Conservation (phyloP, 1,140 invertebrate genomes). For the Rhysida immarginata region DNA sequence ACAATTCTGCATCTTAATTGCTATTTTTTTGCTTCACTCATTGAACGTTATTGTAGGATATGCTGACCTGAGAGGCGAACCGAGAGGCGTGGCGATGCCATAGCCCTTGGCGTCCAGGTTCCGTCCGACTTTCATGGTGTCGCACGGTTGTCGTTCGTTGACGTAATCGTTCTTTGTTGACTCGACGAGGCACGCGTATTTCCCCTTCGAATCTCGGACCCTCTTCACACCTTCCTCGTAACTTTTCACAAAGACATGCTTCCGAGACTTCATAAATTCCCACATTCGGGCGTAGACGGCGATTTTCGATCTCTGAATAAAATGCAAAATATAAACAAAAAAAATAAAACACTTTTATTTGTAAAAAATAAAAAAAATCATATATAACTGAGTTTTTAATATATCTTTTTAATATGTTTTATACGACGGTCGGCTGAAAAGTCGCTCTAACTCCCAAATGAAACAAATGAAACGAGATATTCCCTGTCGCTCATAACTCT, state of each 20-base stretch:
- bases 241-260: conserved; percentile 61
- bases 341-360: no score
- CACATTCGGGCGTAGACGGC: conserved; percentile 85
- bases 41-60: background rate
- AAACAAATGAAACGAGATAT: no score
- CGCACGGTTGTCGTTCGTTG: conserved; percentile 81
- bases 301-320: conserved; percentile 66
- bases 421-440: no score
- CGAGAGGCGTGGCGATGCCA: conserved; percentile 78
- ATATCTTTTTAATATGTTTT: no score
- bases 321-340: conserved; percentile 13
- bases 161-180: conserved; percentile 88
- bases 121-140: conserved; percentile 86
- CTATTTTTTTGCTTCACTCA: background rate
- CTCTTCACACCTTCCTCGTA: conserved; percentile 71
- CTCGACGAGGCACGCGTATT: conserved; percentile 89
- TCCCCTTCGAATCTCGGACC: conserved; percentile 64
- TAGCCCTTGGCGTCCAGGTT: conserved; percentile 88
- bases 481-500: no score
- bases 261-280: conserved; percentile 75
- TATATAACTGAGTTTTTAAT: no score
- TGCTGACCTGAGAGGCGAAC: conserved; percentile 81
- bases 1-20: no score
- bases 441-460: no score
- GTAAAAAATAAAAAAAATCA: no score